Conservation (phyloP, 2,888 invertebrate genomes). For the Cenopis cana region DNA sequence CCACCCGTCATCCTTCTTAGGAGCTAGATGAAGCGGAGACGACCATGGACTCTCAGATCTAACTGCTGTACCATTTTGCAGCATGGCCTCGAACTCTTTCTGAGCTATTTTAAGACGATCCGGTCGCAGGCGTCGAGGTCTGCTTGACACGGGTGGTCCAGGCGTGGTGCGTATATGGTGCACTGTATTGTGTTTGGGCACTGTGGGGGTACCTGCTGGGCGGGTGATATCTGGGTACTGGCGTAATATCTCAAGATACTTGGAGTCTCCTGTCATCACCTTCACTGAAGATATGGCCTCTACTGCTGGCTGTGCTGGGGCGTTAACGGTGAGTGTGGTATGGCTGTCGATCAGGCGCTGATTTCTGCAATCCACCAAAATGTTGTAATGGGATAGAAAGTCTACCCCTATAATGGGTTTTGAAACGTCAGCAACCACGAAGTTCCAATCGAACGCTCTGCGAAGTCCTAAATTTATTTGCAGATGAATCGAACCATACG, state of each 20-base stretch:
- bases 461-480: slow-evolving; percentile 5
- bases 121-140: not conserved
- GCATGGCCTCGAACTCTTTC: not conserved
- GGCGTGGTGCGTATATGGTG: not conserved
- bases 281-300: no score
- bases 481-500: slow-evolving; percentile 8
- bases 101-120: not conserved
- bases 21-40: no score
- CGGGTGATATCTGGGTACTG: no score
- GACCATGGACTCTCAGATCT: no score
- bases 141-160: not conserved
- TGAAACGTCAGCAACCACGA: slow-evolving; percentile 29
- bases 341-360: slow-evolving; percentile 5
- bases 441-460: not conserved
- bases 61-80: no score
- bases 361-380: slow-evolving; percentile 16
- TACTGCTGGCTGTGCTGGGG: not conserved
- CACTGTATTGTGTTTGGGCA: no score
- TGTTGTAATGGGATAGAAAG: slow-evolving; percentile 29
- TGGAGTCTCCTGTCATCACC: no score
- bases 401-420: slow-evolving; percentile 47
- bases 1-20: no score
- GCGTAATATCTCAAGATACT: no score
- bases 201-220: no score
- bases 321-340: not conserved